A percentile compares a stretch with the other conserved stretches of the same genome.
Conservation (phyloP, 1,140 invertebrate species). For the Drosophila parvula region DNA sequence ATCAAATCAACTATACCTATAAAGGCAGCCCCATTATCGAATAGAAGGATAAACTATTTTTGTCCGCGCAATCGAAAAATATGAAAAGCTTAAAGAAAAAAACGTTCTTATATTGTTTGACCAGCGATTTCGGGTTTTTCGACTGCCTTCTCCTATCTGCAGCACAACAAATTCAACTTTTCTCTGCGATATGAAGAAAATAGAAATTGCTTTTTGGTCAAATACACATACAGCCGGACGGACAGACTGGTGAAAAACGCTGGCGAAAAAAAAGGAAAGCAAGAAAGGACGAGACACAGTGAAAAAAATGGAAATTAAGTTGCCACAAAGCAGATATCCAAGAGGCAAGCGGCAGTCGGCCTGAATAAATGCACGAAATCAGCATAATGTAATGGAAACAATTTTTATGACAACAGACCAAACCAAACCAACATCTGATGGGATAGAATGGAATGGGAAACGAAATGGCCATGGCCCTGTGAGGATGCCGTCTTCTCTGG, state of each 20-base stretch:
- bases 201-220: conserved; percentile 78
- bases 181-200: conserved; percentile 56
- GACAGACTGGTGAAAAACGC: conserved; percentile 26
- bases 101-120: conserved; percentile 24
- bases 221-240: conserved; percentile 39
- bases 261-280: neutral
- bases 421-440: conserved; percentile 43
- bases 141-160: conserved; percentile 36
- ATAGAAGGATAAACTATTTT: conserved; percentile 33
- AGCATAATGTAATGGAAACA: conserved; percentile 83
- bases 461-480: conserved; percentile 41
- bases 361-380: conserved; percentile 80
- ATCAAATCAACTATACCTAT: conserved; percentile 35
- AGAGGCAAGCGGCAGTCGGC: conserved; percentile 60
- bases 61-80: conserved; percentile 34
- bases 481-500: conserved; percentile 26
- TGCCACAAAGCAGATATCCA: conserved; percentile 67
- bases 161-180: conserved; percentile 68
- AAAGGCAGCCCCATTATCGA: conserved; percentile 20
- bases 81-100: conserved; percentile 63
- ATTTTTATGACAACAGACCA: conserved; percentile 77
- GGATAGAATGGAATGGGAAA: conserved; percentile 6
- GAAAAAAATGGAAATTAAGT: conserved; percentile 76
- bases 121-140: conserved; percentile 32
- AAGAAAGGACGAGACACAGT: conserved; percentile 21